These are phyloP conservation scores for Teleopsis dalmanni DNA, from an alignment of 1,140 invertebrate genomes.

Conservation along the genomic window DNA sequence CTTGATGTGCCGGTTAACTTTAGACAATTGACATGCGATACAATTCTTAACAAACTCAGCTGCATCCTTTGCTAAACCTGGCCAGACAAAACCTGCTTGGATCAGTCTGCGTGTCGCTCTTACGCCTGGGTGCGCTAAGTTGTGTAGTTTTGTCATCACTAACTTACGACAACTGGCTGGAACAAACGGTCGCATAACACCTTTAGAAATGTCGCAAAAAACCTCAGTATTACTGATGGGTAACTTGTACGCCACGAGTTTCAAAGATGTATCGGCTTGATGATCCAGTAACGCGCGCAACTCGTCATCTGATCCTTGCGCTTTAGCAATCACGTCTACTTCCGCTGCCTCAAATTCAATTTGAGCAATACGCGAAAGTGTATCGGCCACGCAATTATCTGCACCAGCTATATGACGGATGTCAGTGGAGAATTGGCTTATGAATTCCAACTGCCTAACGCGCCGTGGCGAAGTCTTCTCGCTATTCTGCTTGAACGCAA, in stretches of 20 bases:
- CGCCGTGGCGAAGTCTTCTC: constrained; percentile 19
- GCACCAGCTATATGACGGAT: constrained; percentile 29
- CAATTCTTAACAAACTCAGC: neutral
- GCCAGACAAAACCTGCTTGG: neutral
- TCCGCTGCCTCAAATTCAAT: neutral
- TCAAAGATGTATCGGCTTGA: neutral
- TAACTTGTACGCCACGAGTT: neutral
- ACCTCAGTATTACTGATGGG: neutral
- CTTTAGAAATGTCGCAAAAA: neutral
- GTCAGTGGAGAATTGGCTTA: constrained; percentile 40
- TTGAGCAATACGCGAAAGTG: constrained; percentile 25
- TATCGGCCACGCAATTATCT: constrained; percentile 33
- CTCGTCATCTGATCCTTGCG: neutral
- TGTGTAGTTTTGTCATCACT: neutral
- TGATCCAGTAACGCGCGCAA: neutral
- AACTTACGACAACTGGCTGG: neutral
- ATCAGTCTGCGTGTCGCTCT: neutral
- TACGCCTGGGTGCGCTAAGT: neutral
- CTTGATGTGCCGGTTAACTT: neutral
- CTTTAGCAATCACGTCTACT: neutral
- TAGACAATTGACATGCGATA: neutral
- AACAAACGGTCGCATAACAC: neutral
- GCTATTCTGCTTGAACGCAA: constrained; percentile 10
- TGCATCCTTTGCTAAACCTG: neutral
- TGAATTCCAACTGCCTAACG: constrained; percentile 32